Conservation (phyloP, 2,797 vertebrate species). For the Coilia nasus region DNA sequence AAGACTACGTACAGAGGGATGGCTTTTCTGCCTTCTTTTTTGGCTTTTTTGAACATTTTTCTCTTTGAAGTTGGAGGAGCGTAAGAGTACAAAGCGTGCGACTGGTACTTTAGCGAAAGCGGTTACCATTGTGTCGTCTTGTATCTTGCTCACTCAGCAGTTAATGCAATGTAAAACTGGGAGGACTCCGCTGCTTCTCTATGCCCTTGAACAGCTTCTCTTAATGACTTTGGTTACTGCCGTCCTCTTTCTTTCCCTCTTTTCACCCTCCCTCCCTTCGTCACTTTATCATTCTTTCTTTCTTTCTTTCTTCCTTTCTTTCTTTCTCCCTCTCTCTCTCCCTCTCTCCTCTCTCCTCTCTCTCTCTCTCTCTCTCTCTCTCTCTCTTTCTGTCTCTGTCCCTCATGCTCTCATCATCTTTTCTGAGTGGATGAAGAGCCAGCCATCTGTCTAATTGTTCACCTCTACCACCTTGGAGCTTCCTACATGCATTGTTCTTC, state of each 20-base stretch:
- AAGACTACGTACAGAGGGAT: background rate
- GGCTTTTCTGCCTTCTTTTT: conserved; percentile 49
- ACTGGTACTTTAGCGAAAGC: conserved; percentile 42
- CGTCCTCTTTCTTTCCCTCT: conserved; percentile 9
- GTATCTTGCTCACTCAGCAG: conserved; percentile 44
- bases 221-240: conserved; percentile 3
- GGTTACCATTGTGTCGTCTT: conserved; percentile 45
- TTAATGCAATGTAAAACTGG: conserved; percentile 29
- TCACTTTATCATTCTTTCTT: background rate
- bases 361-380: background rate
- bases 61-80: conserved; percentile 42
- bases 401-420: conserved; percentile 28
- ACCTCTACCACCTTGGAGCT: conserved; percentile 31
- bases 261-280: background rate
- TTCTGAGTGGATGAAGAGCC: conserved; percentile 40
- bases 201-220: conserved; percentile 13
- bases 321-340: background rate
- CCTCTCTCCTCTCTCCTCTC: background rate
- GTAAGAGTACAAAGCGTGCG: conserved; percentile 48
- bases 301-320: background rate
- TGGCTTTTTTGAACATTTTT: conserved; percentile 49
- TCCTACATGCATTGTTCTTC: conserved; percentile 75
- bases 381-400: background rate
- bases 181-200: conserved; percentile 14
- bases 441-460: conserved; percentile 34